Evolutionary conservation across 2,888 invertebrate genomes (phyloP).

Genomic region (Agonopterix alstromeriana): DNA sequence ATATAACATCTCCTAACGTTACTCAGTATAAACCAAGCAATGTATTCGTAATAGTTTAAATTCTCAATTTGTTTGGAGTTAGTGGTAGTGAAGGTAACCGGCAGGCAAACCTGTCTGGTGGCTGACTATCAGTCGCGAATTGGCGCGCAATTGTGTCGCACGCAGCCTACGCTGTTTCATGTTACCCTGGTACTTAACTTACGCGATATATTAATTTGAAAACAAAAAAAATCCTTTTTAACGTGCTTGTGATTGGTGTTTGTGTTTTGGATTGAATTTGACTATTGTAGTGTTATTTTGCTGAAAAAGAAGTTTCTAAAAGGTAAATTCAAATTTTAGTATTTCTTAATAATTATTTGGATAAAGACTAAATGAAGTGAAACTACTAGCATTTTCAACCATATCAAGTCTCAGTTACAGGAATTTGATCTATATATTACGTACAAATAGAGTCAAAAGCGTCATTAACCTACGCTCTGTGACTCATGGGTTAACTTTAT

Average conservation of each 20-base stretch:
- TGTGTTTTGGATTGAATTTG: constrained; percentile 24
- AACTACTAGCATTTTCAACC: too few relatives aligned
- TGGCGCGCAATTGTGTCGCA: constrained; percentile 42
- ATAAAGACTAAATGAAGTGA: too few relatives aligned
- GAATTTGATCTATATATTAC: too few relatives aligned
- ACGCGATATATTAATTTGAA: constrained; percentile 22
- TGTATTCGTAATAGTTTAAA: constrained; percentile 1
- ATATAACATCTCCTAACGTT: background rate
- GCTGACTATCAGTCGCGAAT: constrained; percentile 40
- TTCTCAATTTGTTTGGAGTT: background rate
- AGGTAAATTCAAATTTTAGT: too few relatives aligned
- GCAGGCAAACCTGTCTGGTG: constrained; percentile 3
- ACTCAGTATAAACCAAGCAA: background rate
- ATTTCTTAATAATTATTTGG: too few relatives aligned
- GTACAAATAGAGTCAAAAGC: too few relatives aligned
- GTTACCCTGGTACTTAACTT: constrained; percentile 11
- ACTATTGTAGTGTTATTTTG: too few relatives aligned
- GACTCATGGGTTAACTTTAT: constrained; percentile 2
- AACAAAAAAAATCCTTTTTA: too few relatives aligned
- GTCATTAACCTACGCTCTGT: too few relatives aligned
- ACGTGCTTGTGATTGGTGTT: background rate
- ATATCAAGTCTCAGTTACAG: too few relatives aligned
- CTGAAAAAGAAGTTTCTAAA: too few relatives aligned
- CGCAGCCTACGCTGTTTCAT: constrained; percentile 17
- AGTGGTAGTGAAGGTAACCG: constrained; percentile 2